Conservation (phyloP, 1,140 invertebrate genomes). For the Pinna nobilis region DNA sequence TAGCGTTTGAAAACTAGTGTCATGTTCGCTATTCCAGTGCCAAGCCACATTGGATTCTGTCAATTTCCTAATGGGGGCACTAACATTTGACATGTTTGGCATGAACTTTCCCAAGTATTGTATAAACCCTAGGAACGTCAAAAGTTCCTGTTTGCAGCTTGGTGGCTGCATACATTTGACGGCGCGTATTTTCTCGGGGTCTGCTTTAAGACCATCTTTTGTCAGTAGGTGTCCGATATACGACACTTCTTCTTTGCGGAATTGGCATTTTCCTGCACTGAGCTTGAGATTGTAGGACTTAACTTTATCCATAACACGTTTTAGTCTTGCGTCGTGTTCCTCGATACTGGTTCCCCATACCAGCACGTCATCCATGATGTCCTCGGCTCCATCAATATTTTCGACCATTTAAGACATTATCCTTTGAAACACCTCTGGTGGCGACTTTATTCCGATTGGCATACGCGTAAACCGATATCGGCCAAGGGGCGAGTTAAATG, state of each 20-base stretch:
- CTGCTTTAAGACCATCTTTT: constrained; percentile 65
- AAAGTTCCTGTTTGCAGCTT: constrained; percentile 19
- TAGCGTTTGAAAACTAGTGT: constrained; percentile 2
- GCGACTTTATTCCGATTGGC: constrained; percentile 55
- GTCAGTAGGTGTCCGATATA: constrained; percentile 57
- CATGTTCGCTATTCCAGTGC: constrained; percentile 20
- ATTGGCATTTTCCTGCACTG: constrained; percentile 31
- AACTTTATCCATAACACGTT: constrained; percentile 12
- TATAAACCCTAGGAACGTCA: constrained; percentile 9
- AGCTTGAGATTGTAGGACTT: constrained; percentile 37
- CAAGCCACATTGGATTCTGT: constrained; percentile 12
- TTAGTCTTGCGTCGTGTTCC: constrained; percentile 36
- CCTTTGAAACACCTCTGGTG: constrained; percentile 40
- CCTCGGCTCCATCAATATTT: constrained; percentile 47
- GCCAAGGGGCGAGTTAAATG: constrained; percentile 63
- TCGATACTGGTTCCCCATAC: constrained; percentile 33
- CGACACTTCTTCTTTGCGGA: constrained; percentile 14
- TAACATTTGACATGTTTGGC: background rate
- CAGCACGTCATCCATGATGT: constrained; percentile 54
- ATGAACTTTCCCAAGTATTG: constrained; percentile 15
- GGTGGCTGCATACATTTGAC: constrained; percentile 59
- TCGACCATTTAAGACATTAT: constrained; percentile 23
- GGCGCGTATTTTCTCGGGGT: constrained; percentile 71
- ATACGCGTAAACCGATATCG: constrained; percentile 53
- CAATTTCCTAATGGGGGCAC: constrained; percentile 30